Base-by-base conservation (phyloP, 92 coral and sea anemone species). In the Pocillopora meandrina region DNA sequence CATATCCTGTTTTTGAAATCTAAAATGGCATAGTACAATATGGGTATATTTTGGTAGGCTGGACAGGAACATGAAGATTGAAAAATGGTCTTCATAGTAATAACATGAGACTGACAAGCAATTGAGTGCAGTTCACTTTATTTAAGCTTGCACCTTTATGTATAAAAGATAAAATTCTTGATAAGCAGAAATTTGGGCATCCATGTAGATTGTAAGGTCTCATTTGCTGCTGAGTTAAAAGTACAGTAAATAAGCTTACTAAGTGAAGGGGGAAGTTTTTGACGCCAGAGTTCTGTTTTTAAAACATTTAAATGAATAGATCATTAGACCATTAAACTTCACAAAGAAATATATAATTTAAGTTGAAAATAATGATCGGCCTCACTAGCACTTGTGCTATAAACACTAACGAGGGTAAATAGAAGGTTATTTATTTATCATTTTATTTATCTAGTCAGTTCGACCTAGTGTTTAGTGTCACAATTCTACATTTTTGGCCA, bases 1-100 rank as follows among this genome's bases (percentile, higher is more conserved):
- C 74, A 89, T 89, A 66, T 89, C 92, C 35, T 72, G 35, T 52
- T 89, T 89, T 36, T 84, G 78, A 85, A 89, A 84, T 70, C 89
- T 84, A 56, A 64, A 67, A 73, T 59, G 72, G 10, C 67, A 61
- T 18, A 76, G 67, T 76, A 59, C 67, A 59, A 60, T 60, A 72
- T 12, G 31, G 9, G 9, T 59, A 56, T 74, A 74, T 75, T 31
- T 61, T 76, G 56, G 58, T 62, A 77, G 58, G 31, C 81, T 77
- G 70, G 31, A 77, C 12, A 60, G 69, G 56, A 76, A 76, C 69
- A 61, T 76, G 69, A 76, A 60, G 57, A 76, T 61, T 76, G 81
- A 60, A 60, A 60, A 76, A 74, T 74, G 77, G 77, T 74, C 77
- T 74, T 74, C 77, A 74, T 74, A 52, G 80, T 76, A 59, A 76